A percentile compares a stretch with the other conserved stretches of the same genome.
These are phyloP conservation scores for Rhabdophis nuchalis DNA, from an alignment of 2,797 vertebrate species.

Conservation along the genomic window DNA sequence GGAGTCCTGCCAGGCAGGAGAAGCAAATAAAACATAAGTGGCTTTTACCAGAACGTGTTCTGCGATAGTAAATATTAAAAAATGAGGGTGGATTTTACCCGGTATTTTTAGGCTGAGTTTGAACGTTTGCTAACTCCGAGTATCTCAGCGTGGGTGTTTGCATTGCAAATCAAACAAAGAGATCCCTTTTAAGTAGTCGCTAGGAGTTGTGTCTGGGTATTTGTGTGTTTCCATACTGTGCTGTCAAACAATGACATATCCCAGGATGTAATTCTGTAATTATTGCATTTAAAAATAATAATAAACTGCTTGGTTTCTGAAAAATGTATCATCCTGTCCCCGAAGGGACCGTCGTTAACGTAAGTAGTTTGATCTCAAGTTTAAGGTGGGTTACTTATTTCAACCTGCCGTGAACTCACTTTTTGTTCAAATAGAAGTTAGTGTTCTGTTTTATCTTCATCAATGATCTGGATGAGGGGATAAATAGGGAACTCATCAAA, in stretches of 20 bases:
- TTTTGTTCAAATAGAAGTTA: background rate
- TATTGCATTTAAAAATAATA: background rate
- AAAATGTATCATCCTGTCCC: background rate
- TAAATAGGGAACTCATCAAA: too few species aligned
- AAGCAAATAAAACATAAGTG: background rate
- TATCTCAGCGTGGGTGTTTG: background rate
- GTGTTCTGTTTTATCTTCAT: background rate
- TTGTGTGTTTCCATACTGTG: background rate
- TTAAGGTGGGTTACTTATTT: background rate
- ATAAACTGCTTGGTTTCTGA: background rate
- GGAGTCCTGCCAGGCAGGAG: background rate
- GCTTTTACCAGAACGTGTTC: slow-evolving; percentile 6
- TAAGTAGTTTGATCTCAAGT: background rate
- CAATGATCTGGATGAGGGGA: too few species aligned
- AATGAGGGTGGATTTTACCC: background rate
- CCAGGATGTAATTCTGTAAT: background rate
- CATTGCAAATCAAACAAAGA: background rate
- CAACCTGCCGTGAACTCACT: background rate
- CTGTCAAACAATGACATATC: background rate
- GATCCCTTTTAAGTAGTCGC: background rate
- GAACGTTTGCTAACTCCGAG: background rate
- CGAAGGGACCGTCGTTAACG: background rate
- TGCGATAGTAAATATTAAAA: slow-evolving; percentile 13
- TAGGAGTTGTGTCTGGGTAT: background rate
- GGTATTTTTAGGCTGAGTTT: slow-evolving; percentile 1